Evolutionary conservation across 1,140 invertebrate species (phyloP).

Genomic region (Onthophagus taurus): DNA sequence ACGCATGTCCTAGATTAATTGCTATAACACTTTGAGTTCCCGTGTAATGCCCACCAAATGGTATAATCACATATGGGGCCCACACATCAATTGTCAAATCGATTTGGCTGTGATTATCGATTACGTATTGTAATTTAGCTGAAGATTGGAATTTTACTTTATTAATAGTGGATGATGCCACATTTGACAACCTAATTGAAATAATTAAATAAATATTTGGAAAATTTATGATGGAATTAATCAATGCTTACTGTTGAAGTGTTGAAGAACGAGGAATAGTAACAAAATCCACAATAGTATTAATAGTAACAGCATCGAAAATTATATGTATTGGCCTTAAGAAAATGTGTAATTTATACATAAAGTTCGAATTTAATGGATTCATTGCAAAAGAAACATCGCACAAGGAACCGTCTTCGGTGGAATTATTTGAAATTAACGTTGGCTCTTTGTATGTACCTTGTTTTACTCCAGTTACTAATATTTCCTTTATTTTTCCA

Average conservation of each 20-base stretch:
- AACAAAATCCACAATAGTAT: conserved; percentile 72
- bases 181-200: conserved; percentile 79
- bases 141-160: conserved; percentile 87
- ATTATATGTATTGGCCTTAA: conserved; percentile 73
- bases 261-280: conserved; percentile 67
- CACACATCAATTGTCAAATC: conserved; percentile 81
- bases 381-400: conserved; percentile 81
- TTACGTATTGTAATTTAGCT: conserved; percentile 80
- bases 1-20: conserved; percentile 56
- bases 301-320: conserved; percentile 85
- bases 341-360: conserved; percentile 66
- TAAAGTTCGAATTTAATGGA: conserved; percentile 71
- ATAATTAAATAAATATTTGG: too few species aligned
- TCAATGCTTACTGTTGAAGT: conserved; percentile 74
- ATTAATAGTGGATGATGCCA: conserved; percentile 69
- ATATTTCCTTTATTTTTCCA: conserved; percentile 57
- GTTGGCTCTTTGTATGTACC: too few species aligned
- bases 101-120: conserved; percentile 75
- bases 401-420: conserved; percentile 45
- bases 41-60: conserved; percentile 70
- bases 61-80: conserved; percentile 81
- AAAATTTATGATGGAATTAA: too few species aligned
- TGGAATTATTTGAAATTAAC: conserved; percentile 51
- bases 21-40: conserved; percentile 45
- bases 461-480: conserved; percentile 52